Conservation (phyloP, 2,113 vertebrate genomes). For the Tetrax tetrax region DNA sequence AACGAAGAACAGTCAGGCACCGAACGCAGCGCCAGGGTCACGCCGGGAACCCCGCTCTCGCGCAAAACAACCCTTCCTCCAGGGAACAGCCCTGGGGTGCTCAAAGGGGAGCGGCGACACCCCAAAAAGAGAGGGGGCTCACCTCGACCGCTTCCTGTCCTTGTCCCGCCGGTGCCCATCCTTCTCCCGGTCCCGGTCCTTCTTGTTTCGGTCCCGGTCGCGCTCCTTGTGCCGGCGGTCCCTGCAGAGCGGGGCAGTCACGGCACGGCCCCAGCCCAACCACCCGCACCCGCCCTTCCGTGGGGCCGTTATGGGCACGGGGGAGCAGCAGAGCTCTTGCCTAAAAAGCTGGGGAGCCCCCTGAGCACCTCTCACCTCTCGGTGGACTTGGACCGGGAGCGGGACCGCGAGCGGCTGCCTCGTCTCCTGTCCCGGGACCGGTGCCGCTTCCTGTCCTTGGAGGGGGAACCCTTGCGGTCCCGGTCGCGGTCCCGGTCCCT, state of each 20-base stretch:
- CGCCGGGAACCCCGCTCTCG: not conserved
- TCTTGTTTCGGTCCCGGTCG: slow-evolving; percentile 85
- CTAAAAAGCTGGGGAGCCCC: not conserved
- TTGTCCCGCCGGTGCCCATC: slow-evolving; percentile 88
- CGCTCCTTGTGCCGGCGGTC: slow-evolving; percentile 90
- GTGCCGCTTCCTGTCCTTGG: slow-evolving; percentile 87
- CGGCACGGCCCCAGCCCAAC: accelerated
- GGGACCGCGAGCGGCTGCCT: slow-evolving; percentile 76
- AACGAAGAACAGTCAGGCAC: accelerated
- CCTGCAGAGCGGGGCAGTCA: slow-evolving; percentile 40
- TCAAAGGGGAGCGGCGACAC: accelerated
- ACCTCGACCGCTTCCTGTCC: slow-evolving; percentile 88
- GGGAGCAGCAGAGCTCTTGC: accelerated
- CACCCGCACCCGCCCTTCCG: accelerated
- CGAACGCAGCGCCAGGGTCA: accelerated
- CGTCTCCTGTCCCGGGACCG: slow-evolving; percentile 88
- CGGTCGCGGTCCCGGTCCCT: slow-evolving; percentile 83
- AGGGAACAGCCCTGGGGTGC: not conserved
- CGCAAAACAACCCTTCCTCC: too few relatives aligned
- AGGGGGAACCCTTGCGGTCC: slow-evolving; percentile 86
- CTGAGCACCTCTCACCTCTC: slow-evolving; percentile 78
- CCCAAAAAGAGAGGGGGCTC: accelerated
- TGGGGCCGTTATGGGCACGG: accelerated
- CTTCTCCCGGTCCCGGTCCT: slow-evolving; percentile 88
- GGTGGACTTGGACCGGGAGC: slow-evolving; percentile 86